These are phyloP conservation scores for Laterallus jamaicensis DNA, from an alignment of 2,113 vertebrate genomes.

Conservation along the genomic window DNA sequence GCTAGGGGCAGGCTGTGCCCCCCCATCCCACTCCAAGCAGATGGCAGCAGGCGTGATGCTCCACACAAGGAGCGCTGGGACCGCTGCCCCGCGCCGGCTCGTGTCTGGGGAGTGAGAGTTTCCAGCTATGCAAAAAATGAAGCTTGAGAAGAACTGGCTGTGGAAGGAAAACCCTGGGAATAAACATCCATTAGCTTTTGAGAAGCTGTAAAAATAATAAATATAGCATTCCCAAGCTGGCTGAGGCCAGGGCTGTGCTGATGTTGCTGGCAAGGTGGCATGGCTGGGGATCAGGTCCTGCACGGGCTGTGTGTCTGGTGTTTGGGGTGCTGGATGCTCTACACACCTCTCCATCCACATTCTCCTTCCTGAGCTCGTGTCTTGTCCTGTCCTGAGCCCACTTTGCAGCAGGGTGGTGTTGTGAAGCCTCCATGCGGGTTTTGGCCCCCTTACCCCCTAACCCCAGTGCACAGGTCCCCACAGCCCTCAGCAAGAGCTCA, in stretches of 20 bases:
- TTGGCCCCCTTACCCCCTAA: neutral
- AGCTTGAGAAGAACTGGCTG: neutral
- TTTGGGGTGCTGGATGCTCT: neutral
- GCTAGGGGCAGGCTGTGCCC: rapidly evolving
- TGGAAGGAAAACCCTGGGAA: neutral
- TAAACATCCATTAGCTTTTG: neutral
- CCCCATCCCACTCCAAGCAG: rapidly evolving
- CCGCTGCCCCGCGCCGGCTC: rapidly evolving
- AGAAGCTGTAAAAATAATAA: neutral
- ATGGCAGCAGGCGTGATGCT: neutral
- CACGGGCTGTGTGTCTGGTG: rapidly evolving
- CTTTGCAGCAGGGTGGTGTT: neutral
- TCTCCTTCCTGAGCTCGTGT: neutral
- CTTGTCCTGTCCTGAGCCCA: rapidly evolving
- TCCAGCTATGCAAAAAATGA: neutral
- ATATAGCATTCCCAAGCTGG: neutral
- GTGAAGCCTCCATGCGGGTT: neutral
- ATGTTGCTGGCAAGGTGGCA: neutral
- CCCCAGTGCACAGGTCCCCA: neutral
- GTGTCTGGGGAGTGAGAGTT: neutral
- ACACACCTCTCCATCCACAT: neutral
- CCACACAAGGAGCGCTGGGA: rapidly evolving
- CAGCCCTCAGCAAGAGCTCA: neutral
- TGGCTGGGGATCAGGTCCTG: rapidly evolving
- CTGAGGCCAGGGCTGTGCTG: neutral